Conservation (phyloP, 2,888 invertebrate genomes). For the Metalampra italica region DNA sequence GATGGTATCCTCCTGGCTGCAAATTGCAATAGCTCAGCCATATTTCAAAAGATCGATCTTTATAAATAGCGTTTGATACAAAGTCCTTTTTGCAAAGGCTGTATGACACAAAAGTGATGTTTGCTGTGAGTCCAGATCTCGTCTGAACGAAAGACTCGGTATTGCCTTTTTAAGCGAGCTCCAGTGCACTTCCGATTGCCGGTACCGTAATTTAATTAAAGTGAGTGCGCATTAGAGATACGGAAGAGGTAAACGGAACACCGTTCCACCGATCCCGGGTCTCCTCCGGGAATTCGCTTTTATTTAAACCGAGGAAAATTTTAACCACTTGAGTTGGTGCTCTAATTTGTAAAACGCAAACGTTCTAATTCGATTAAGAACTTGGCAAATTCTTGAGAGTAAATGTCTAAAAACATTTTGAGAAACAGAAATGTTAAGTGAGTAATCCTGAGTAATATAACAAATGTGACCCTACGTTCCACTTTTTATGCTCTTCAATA, state of each 20-base stretch:
- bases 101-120: no score
- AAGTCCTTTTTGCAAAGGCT: no score
- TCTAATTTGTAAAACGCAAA: constrained; percentile 2
- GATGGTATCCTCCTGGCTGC: no score
- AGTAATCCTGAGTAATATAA: not conserved
- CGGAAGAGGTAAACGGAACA: constrained; percentile 46
- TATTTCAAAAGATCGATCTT: not conserved
- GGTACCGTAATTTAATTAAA: constrained; percentile 64
- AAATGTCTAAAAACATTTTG: not conserved
- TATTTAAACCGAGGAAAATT: constrained; percentile 33
- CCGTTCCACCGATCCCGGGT: constrained; percentile 27
- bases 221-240: constrained; percentile 49
- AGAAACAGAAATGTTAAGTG: not conserved
- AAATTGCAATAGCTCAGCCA: not conserved
- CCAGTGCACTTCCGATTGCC: constrained; percentile 42
- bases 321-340: constrained; percentile 16
- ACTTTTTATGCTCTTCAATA: not conserved
- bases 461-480: not conserved
- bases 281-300: constrained; percentile 28
- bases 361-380: not conserved
- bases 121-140: not conserved
- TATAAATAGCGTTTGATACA: not conserved
- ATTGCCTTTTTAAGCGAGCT: constrained; percentile 32
- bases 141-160: not conserved
- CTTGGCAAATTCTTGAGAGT: not conserved